Percentiles rank a stretch among this genome's conserved stretches.
phyloP scores from a whole-genome alignment of 2,797 vertebrate species.

The Orestias chungarensis region DNA sequence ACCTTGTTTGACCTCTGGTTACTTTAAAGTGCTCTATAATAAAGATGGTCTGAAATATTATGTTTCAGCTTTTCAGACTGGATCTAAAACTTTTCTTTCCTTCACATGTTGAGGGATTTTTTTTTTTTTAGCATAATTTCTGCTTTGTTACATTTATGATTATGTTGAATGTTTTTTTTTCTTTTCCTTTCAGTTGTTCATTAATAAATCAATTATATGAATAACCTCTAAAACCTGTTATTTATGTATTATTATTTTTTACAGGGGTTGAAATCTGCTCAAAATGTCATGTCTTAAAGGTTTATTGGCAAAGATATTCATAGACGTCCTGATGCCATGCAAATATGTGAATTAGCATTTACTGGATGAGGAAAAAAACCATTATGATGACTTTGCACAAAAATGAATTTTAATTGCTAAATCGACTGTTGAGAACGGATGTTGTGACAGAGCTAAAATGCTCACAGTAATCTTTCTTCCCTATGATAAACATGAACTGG shows the following conservation, averaged over 20 bases:
- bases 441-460: background rate
- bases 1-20: background rate
- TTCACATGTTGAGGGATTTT: background rate
- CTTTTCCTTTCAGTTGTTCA: too few species aligned
- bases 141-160: background rate
- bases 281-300: background rate
- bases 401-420: background rate
- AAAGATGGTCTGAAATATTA: too few species aligned
- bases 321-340: background rate
- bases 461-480: background rate
- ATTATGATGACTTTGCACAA: background rate
- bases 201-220: too few species aligned
- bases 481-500: background rate
- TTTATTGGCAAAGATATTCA: background rate
- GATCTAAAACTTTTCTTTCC: background rate
- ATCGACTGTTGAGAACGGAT: background rate
- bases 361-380: background rate
- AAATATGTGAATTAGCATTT: background rate
- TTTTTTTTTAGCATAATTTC: background rate
- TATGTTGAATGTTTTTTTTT: background rate
- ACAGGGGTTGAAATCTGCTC: background rate
- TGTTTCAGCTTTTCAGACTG: too few species aligned
- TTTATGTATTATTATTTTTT: background rate
- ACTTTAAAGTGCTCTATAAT: too few species aligned
- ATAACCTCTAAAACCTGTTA: too few species aligned